Base-by-base conservation (phyloP, 2,113 vertebrate species). In the Cochlearius cochlearius region DNA sequence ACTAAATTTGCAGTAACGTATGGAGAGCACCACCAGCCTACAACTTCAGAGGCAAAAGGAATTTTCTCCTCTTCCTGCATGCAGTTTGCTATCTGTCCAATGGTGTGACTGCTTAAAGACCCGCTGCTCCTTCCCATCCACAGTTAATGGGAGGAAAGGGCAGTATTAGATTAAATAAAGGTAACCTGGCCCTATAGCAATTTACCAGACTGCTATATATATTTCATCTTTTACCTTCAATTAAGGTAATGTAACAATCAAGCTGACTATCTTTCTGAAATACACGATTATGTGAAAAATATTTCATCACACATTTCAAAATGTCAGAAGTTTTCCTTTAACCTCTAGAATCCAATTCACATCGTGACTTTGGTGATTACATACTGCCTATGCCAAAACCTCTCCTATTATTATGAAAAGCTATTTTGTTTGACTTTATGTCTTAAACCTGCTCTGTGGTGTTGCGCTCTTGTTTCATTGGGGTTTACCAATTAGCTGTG, bases 371-470 rank as follows among this genome's bases (percentile, higher is more conserved):
- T 90, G 76, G 67, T 88, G 93, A 94, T 92, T 96, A 85, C 75
- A 90, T 80, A 93, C 56, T 92, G 55, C 60, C 69, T 92, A 88
- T 62, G 86, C 96, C 96, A 94, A 96, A 97, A 92, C 18, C 49
- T 89, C 77, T 95, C 86, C 59, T 32, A 41, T 75, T 19, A 34
- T 29, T 79, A 36, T n/a, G n/a, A 90, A 88, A 88, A 32, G 5
- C 12, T 86, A 9, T 86, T 86, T 76, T 68, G 55, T 88, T 79
- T 96, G 27, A 75, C 86, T 96, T 95, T 82, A 76, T 55, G 27
- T 76, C 78, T 89, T 41, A 84, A 96, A 77, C 47, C 63, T 95
- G 43, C 58, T 89, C 84, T 94, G 11, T 86, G 14, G 13, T 72
- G 22, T 6, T 85, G 21, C 11, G 50, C 3, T 62, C 14, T 30